Conservation (phyloP, 64 coral and sea anemone species). For the Stichodactyla helianthus region DNA sequence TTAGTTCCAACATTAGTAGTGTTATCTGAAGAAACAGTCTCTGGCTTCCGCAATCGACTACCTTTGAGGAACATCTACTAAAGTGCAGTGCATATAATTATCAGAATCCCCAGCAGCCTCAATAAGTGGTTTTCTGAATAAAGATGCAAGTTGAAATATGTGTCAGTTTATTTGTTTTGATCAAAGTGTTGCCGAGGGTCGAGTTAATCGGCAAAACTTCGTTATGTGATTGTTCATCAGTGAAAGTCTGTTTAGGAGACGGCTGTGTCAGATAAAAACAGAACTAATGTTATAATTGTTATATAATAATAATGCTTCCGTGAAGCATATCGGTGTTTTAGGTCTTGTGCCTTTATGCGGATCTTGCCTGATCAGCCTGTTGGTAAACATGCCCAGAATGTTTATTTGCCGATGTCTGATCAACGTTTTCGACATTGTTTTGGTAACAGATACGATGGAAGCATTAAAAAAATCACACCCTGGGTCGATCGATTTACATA, state of each 20-base stretch:
- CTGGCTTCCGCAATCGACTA: background rate
- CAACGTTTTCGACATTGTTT: background rate
- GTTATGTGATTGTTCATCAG: background rate
- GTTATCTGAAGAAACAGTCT: constrained; percentile 6
- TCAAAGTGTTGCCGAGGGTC: no score
- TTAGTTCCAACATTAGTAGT: constrained; percentile 7
- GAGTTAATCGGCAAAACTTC: background rate
- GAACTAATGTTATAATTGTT: background rate
- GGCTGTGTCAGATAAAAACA: background rate
- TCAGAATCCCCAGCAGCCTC: background rate
- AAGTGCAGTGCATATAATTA: background rate
- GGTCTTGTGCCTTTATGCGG: background rate
- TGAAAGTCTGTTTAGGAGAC: background rate
- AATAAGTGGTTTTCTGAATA: background rate
- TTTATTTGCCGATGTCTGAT: background rate
- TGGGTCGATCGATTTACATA: background rate
- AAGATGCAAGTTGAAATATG: background rate
- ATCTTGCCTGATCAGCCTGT: background rate
- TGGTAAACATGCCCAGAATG: background rate
- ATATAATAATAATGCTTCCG: background rate
- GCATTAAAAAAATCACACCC: background rate
- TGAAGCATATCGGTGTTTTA: background rate
- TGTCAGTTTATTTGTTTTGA: constrained; percentile 1
- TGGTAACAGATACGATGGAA: background rate
- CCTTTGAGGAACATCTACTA: background rate